Evolutionary conservation across 2,888 invertebrate species (phyloP).

Genomic region (Ennomos quercinarius): DNA sequence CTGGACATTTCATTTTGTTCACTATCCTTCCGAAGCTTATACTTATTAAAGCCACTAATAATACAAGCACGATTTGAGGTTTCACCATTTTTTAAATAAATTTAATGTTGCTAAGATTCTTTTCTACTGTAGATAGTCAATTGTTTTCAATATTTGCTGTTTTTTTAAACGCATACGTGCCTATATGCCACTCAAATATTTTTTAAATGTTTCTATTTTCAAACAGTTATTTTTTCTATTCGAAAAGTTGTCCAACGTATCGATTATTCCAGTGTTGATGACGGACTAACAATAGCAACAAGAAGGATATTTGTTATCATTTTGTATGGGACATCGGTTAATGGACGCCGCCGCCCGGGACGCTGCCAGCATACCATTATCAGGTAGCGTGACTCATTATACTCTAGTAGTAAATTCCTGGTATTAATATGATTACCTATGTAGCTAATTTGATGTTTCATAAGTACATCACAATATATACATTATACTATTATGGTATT

Average conservation of each 20-base stretch:
- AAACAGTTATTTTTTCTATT: constrained; percentile 1
- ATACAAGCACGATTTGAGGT: constrained; percentile 44
- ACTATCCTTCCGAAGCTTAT: constrained; percentile 64
- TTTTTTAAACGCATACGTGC: too few species aligned
- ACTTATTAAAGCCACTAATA: constrained; percentile 48
- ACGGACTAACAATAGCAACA: constrained; percentile 78
- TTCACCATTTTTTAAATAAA: constrained; percentile 45
- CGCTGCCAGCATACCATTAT: constrained; percentile 78
- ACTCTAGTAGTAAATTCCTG: constrained; percentile 46
- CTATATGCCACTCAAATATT: too few species aligned
- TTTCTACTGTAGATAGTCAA: too few species aligned
- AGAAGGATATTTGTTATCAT: constrained; percentile 78
- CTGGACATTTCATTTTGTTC: constrained; percentile 90
- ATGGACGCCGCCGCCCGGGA: constrained; percentile 55
- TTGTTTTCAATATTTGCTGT: too few species aligned
- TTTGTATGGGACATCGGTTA: constrained; percentile 77
- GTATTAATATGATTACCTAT: too few species aligned
- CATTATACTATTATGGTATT: too few species aligned
- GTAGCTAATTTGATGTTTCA: too few species aligned
- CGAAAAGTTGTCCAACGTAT: constrained; percentile 52
- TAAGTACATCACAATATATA: too few species aligned
- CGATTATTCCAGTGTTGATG: constrained; percentile 60
- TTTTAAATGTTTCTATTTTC: too few species aligned
- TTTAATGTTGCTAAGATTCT: background rate
- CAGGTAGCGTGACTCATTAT: constrained; percentile 62